Base-by-base conservation (phyloP, 2,797 vertebrate species). In the Aotus griseimembra region DNA sequence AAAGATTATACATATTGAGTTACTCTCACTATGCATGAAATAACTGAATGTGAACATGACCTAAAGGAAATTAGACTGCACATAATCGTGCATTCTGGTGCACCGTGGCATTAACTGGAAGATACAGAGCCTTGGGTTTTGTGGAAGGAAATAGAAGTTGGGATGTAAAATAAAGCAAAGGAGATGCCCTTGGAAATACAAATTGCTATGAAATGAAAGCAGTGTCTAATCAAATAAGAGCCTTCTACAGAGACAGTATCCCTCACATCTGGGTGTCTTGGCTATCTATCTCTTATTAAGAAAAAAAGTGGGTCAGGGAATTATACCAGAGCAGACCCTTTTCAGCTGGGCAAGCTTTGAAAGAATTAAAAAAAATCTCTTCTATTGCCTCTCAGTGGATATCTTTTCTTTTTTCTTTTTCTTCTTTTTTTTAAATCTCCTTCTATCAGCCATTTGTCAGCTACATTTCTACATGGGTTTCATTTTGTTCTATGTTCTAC, bases 61-160 rank as follows among this genome's bases (percentile, higher is more conserved):
- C 97, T 94, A 87, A 95, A 97, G 97, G 96, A 93, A 98, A 96
- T 92, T 94, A 90, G n/a, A 36, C 94, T 98, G 17, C 70, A 79
- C 82, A 85, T 93, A 92, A 95, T 96, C 93, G 88, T 84, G 24
- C 92, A 85, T 96, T 97, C 80, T 96, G 84, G n/a, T 84, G 72
- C 83, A 39, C 20, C 96, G 84, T 79, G 70, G 91, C 67, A 72
- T 73, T 93, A 96, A 84, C 90, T 94, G 86, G 83, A 97, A 98
- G 97, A 96, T 79, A 67, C 2, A 93, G 75, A 92, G 85, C 76
- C 75, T 95, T 98, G 33, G 36, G 64, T 96, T 96, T 86, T 86
- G 90, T 88, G 80, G 94, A 97, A 97, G 93, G 88, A 85, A 94
- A 0, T 92, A 93, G 80, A 90, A 94, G 46, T 41, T 84, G 92